Base-by-base conservation (phyloP, 2,797 vertebrate species). In the Eulemur albifrons region DNA sequence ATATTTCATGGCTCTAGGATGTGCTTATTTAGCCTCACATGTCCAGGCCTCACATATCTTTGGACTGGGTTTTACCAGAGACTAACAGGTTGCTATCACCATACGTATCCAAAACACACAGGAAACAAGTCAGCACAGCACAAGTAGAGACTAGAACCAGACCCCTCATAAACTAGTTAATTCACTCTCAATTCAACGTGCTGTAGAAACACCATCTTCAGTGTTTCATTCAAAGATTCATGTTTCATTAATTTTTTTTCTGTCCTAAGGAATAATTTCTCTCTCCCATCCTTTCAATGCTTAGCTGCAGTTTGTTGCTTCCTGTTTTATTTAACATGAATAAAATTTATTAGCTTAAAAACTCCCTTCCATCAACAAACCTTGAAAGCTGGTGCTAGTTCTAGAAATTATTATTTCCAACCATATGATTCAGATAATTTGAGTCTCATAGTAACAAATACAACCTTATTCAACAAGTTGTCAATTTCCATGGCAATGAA, bases 91-190 rank as follows among this genome's bases (percentile, higher is more conserved):
- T 95, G 97, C 95, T 89, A 83, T 92, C 79, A 18, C 35, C 21
- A 23, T 73, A 17, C 1, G 59, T 96, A 93, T 90, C 90, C 95
- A 96, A 96, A 96, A 96, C 94, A 93, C 50, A 40, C 45, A 77
- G 83, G 86, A 83, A 93, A 88, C 88, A 75, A 61, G 43, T 92
- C 40, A 76, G 75, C 38, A 12, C 30, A 45, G 50, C 63, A 48
- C 82, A 97, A 84, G 95, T 48, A n/a, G 88, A 95, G 94, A 93
- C 96, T 83, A 43, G 88, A 86, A 43, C 54, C 82, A 95, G 92
- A 81, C 38, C 40, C 45, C n/a, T 32, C 25, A 18, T 21, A 54
- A 81, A 40, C 59, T 0, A 72, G 40, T 23, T 83, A 83, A 50
- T 65, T 85, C 76, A 17, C 11, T 13, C 38, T 90, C 52, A 38